These are phyloP conservation scores for Meteorus cinctellus DNA, from an alignment of 2,888 invertebrate species.

Conservation along the genomic window DNA sequence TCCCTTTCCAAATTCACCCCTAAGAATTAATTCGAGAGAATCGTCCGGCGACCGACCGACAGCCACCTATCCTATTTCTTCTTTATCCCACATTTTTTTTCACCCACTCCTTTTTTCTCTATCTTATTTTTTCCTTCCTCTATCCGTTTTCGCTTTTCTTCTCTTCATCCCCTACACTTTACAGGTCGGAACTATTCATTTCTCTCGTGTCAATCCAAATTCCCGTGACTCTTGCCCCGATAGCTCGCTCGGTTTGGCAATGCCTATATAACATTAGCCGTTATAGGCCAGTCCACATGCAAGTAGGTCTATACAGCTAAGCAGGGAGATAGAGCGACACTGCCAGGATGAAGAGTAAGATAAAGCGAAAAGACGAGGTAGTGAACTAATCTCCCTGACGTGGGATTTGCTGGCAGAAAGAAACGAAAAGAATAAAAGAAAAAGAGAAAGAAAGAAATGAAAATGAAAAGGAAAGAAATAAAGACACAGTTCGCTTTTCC, in stretches of 20 bases:
- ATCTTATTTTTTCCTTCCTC: slow-evolving; percentile 50
- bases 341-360: slow-evolving; percentile 43
- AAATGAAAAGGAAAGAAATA: background rate
- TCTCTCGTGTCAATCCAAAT: slow-evolving; percentile 61
- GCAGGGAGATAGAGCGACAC: slow-evolving; percentile 37
- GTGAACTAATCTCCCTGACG: slow-evolving; percentile 58
- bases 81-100: slow-evolving; percentile 51
- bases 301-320: background rate
- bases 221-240: slow-evolving; percentile 57
- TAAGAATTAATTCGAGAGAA: slow-evolving; percentile 74
- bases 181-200: slow-evolving; percentile 33
- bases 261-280: slow-evolving; percentile 32
- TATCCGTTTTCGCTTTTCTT: slow-evolving; percentile 39
- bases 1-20: slow-evolving; percentile 53
- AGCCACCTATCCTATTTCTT: slow-evolving; percentile 58
- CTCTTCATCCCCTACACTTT: slow-evolving; percentile 43
- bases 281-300: slow-evolving; percentile 21
- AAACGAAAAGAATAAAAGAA: slow-evolving; percentile 37
- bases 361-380: slow-evolving; percentile 57
- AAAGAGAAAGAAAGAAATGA: slow-evolving; percentile 20
- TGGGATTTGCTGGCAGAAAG: slow-evolving; percentile 44
- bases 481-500: slow-evolving; percentile 38
- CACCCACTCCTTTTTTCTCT: slow-evolving; percentile 45
- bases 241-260: slow-evolving; percentile 59
- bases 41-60: slow-evolving; percentile 69